Base-by-base conservation (phyloP, 2,888 invertebrate genomes). In the Drosophila neonasuta region DNA sequence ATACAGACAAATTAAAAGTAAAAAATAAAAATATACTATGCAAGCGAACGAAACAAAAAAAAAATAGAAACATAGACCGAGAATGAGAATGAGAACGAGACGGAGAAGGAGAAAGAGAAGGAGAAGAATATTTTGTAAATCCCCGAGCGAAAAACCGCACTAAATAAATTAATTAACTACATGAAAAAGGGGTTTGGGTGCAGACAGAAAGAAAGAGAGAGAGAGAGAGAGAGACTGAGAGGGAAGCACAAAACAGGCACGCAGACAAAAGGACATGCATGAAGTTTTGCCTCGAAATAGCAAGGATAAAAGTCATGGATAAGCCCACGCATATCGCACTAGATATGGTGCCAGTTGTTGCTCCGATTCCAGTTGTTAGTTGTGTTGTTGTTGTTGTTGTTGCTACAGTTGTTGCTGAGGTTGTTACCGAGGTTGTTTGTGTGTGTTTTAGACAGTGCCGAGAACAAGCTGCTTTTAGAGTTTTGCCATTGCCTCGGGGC, bases 121-220 rank as follows among this genome's bases (percentile, higher is more conserved):
- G 42, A 55, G 54, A n/a, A 46, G 46, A 76, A 76, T 78, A 74
- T 79, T 82, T 79, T 82, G 74, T 68, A 77, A 82, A 77, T 79
- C 80, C 84, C 85, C 71, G 68, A 84, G 80, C 77, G 80, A 74
- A 86, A 80, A 86, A 83, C 84, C 85, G 74, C 85, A 87, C 79
- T 85, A 86, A 87, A 87, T 87, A 87, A 87, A 87, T 87, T 86
- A 87, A 87, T 87, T 87, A 87, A 87, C 86, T 86, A 83, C 87
- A 86, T 76, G 82, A 79, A 79, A 80, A 78, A 76, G 70, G 68
- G 62, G 63, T 36, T 70, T 49, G 57, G 52, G 68, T 56, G 60
- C 71, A 72, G 69, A 71, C 74, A 64, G 41, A 24, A 6, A 24
- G 24, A 24, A 1, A 24, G 24, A 24, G 20, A 10, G 17, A 9